Conservation (phyloP, 2,888 invertebrate species). For the Gandaritis pyraliata region DNA sequence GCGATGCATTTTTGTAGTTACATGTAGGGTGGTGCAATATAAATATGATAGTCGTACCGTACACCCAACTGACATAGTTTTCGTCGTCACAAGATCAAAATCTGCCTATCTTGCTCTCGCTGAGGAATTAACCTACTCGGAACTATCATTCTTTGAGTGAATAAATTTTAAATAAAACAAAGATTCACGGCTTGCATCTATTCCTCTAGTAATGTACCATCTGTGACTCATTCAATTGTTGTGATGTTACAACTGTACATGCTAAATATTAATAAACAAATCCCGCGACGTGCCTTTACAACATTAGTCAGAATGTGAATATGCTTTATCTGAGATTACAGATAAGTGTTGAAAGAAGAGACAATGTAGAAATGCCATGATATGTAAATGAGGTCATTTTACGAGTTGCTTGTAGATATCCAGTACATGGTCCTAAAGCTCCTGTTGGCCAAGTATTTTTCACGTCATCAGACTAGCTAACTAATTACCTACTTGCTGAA, state of each 20-base stretch:
- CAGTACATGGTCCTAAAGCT: no score
- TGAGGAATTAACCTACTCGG: constrained; percentile 24
- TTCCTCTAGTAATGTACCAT: constrained; percentile 36
- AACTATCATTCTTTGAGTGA: not conserved
- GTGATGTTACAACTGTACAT: constrained; percentile 72
- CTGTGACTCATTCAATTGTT: constrained; percentile 73
- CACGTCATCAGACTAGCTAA: no score
- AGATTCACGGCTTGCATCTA: constrained; percentile 1
- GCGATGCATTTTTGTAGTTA: constrained; percentile 15
- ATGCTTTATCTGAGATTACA: constrained; percentile 30
- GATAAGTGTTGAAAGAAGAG: constrained; percentile 10
- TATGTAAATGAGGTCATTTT: constrained; percentile 14
- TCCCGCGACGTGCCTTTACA: constrained; percentile 48
- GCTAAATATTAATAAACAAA: constrained; percentile 66
- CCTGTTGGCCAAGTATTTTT: no score
- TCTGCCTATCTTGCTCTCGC: constrained; percentile 31
- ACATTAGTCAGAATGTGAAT: constrained; percentile 25
- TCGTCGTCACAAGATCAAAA: constrained; percentile 25
- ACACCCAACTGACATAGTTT: constrained; percentile 35
- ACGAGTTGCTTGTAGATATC: no score
- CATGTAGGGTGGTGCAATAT: not conserved
- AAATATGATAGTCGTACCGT: not conserved
- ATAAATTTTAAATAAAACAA: constrained; percentile 16
- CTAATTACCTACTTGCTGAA: no score
- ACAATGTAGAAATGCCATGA: constrained; percentile 10